Base-by-base conservation (phyloP, 2,113 vertebrate species). In the Forbesichthys papilliferus region DNA sequence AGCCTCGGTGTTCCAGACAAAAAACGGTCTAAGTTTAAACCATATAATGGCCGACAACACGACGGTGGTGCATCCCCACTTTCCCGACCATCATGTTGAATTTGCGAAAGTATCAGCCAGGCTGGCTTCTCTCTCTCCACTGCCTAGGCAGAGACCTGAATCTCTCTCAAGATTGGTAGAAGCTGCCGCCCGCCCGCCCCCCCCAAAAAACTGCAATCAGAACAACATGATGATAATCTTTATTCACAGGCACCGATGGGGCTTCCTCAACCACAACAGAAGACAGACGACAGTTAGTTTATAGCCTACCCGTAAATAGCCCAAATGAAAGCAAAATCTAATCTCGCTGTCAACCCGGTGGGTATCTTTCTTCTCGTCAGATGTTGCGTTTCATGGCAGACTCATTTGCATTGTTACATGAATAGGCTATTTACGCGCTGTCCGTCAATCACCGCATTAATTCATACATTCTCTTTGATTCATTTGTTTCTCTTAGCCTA, bases 11-110 rank as follows among this genome's bases (percentile, higher is more conserved):
- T 58, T 27, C 56, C 58, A 33, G 47, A 69, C 71, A 58, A 48
- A 52, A 68, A 36, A 63, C 51, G 16, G 66, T 13, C 46, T 83
- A 46, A 86, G 59, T 75, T 48, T 49, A 76, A 75, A 81, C 49
- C 13, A 55, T 0, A 64, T 34, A 57, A 33, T 10, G 74, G 84
- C 68, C 80, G 81, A 68, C 72, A 60, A 66, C 76, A 73, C 75
- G 56, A 70, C 66, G 75, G 76, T 10, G 62, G 36, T 42, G 36
- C 68, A 69, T 62, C 27, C 73, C 70, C 74, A 77, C 77, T 61
- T 81, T 81, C 82, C 79, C 65, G 64, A 80, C 70, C 87, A 91
- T 89, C 59, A 71, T 78, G 71, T 61, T 68, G 53, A 64, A 85
- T 73, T 68, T 66, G 59, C n/a, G 60, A 51, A 64, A 78, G 80